Evolutionary conservation across 2,888 invertebrate species (phyloP).

Genomic region (Peribatodes rhomboidaria): DNA sequence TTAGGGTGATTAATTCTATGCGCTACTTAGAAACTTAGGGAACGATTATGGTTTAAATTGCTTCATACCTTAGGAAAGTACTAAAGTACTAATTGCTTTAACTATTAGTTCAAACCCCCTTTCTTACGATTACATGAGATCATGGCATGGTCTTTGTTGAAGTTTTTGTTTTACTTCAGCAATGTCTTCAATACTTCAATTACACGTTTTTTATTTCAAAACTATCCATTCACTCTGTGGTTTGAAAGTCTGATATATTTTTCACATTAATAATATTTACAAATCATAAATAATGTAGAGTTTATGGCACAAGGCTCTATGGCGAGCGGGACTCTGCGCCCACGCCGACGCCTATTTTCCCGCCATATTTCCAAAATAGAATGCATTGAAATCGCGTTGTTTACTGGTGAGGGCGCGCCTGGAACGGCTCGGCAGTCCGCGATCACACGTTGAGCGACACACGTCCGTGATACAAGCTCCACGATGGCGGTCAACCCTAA

Average conservation of each 20-base stretch:
- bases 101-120: background rate
- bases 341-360: conserved; percentile 76
- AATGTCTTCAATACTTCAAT: background rate
- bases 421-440: conserved; percentile 75
- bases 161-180: background rate
- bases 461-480: conserved; percentile 72
- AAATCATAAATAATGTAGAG: conserved; percentile 56
- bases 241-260: conserved; percentile 16
- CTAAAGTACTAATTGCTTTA: no score
- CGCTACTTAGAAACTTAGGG: no score
- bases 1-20: no score
- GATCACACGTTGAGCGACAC: conserved; percentile 76
- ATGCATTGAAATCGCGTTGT: conserved; percentile 83
- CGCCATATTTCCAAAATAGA: conserved; percentile 86
- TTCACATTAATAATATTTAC: conserved; percentile 34
- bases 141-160: background rate
- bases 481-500: conserved; percentile 80
- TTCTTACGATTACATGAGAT: no score
- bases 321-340: conserved; percentile 68
- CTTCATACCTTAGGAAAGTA: no score
- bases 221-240: background rate
- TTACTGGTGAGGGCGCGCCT: conserved; percentile 77
- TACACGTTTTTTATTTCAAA: conserved; percentile 2
- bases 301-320: conserved; percentile 69
- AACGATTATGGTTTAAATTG: no score